These are phyloP conservation scores for Rapana venosa DNA, from an alignment of 2,888 invertebrate species.

Conservation along the genomic window DNA sequence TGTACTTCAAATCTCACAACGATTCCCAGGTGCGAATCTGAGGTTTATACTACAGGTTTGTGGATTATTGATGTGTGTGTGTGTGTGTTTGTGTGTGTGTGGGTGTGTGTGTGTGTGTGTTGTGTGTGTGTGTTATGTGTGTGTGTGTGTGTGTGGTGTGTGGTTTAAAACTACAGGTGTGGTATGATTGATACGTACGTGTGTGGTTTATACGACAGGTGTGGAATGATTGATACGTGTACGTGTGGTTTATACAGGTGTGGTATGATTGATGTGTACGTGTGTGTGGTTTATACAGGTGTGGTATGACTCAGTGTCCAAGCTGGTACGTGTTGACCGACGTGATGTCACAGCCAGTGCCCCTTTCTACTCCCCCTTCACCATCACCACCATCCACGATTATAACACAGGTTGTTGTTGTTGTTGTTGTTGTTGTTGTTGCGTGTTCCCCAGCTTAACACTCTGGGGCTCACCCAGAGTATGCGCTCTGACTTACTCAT, in stretches of 20 bases:
- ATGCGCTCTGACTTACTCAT: too few species aligned
- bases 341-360: slow-evolving; percentile 45
- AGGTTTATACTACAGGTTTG: too few species aligned
- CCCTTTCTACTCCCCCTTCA: slow-evolving; percentile 60
- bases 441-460: too few species aligned
- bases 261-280: neutral
- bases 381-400: slow-evolving; percentile 64
- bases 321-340: slow-evolving; percentile 61
- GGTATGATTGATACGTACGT: neutral
- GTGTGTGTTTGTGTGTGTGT: neutral
- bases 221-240: too few species aligned
- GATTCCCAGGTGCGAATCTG: too few species aligned
- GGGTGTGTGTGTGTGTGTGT: neutral
- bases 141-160: neutral
- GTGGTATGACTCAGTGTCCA: slow-evolving; percentile 62
- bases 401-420: slow-evolving; percentile 51
- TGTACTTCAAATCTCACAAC: too few species aligned
- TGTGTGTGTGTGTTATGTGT: neutral
- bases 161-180: neutral
- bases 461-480: too few species aligned
- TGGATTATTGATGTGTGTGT: slow-evolving; percentile 32
- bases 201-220: neutral
- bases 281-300: slow-evolving; percentile 53
- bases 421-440: too few species aligned
- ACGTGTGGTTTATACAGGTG: too few species aligned